Evolutionary conservation across 2,113 vertebrate species (phyloP), one percentile per base, ranked within the genome.

Genomic region (Dryoscopus gambensis): DNA sequence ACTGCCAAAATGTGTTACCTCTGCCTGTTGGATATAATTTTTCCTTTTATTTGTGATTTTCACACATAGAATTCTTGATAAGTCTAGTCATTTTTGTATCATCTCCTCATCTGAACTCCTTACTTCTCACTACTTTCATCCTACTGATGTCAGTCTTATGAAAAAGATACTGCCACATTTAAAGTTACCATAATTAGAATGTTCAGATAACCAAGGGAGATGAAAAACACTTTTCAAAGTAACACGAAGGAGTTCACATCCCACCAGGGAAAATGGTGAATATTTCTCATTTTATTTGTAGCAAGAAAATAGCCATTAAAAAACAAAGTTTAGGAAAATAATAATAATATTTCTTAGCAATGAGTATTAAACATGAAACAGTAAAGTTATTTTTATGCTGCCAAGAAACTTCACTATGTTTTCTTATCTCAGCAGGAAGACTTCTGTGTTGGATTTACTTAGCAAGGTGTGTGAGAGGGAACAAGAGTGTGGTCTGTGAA

Each of bases 141-240:
- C 50, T 69, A 57, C n/a, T 79, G n/a, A 40, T 87, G 53, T 64
- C 69, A 63, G n/a, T 62, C 49, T 56, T 71, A 49, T 37, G 24
- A 60, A 94, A 90, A 79, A 87, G 47, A 79, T 39, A 52, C 67
- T 69, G 59, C 57, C 76, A 84, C 14, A 69, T 76, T 81, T 85
- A 92, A 91, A 89, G 55, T 2, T 57, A 39, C 33, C 13, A 3
- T 67, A 94, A 87, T 84, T 91, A 69, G 47, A 82, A 37, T 31
- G 31, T 70, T 94, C 46, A 92, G 49, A 92, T 90, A 57, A 67
- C 15, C 1, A 1, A 87, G 39, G 21, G 27, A 90, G 37, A 87
- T 87, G 67, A 92, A 92, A 91, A 87, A 49, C 15, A 56, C 18
- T 90, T 95, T 83, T 90, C 49, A 86, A 93, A 87, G 57, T 31